Evolutionary conservation across 2,113 vertebrate species (phyloP), one percentile per base, ranked within the genome.

Genomic region (Corythaeola cristata): DNA sequence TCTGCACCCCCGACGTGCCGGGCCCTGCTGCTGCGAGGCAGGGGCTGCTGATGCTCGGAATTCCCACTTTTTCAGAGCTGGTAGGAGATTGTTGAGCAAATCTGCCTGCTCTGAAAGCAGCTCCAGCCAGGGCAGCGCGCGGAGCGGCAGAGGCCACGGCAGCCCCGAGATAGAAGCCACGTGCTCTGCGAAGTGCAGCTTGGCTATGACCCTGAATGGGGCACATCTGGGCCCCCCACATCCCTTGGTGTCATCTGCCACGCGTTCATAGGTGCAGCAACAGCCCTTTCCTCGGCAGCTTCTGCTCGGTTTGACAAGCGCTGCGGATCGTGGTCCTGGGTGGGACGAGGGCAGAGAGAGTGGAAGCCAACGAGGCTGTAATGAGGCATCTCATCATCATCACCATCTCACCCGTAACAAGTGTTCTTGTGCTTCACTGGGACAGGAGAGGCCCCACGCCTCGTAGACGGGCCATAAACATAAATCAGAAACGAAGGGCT

Each of bases 1-100:
- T 30, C 30, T 15, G 13, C 47, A 13, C 2, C 1, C 12, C 37
- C 5, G 0, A 28, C 1, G 3, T 15, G 45, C 30, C 7, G 8
- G 22, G 15, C 22, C 27, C 41, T 14, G 33, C 47, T 21, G 41
- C 47, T 4, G 52, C 1, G 3, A 16, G 27, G 52, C 1, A 0
- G 19, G 21, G 8, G 14, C 4, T 8, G 28, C 26, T 2, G 15
- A 45, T 9, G 52, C 37, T 80, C 69, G 41, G 41, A 44, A 44
- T 76, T 56, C 56, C 56, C 47, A 9, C 20, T 13, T 35, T 35
- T 41, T 49, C 17, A 7, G 27, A 55, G 4, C 32, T 4, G 8
- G 32, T 13, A 41, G 28, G 33, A 26, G 39, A 45, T 23, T 7
- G 62, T 26, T 3, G 18, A 27, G 53, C 33, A 39, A 55, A 84